phyloP scores from a whole-genome alignment of 2,113 vertebrate genomes.

The Vidua chalybeata region DNA sequence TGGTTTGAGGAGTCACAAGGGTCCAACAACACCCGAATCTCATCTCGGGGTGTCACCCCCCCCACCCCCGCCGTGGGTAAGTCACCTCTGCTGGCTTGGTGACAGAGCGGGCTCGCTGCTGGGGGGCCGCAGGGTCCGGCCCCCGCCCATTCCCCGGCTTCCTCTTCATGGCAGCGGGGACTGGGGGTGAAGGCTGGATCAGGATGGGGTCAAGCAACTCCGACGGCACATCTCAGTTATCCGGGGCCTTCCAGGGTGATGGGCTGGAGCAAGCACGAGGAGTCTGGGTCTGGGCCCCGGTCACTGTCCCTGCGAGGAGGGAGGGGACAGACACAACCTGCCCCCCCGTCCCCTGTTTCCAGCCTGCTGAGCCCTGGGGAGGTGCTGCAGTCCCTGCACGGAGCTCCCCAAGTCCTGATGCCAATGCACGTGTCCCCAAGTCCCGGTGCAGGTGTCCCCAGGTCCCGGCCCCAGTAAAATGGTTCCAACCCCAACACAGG shows the following conservation, averaged over 20 bases:
- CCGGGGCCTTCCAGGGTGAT: background rate
- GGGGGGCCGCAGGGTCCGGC: background rate
- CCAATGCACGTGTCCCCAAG: background rate
- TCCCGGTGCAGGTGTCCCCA: background rate
- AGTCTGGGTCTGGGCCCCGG: fast-evolving
- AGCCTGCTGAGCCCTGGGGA: background rate
- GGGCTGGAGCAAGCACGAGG: background rate
- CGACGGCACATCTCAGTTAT: background rate
- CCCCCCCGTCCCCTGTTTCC: background rate
- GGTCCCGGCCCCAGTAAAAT: background rate
- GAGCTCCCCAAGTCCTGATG: background rate
- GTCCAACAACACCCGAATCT: background rate
- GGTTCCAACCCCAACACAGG: background rate
- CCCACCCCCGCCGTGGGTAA: fast-evolving
- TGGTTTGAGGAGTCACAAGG: background rate
- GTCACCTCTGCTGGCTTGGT: conserved; percentile 71
- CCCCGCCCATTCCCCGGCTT: conserved; percentile 27
- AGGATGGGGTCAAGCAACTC: background rate
- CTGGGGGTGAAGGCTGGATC: background rate
- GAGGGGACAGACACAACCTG: background rate
- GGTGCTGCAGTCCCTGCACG: fast-evolving
- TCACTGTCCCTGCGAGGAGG: background rate
- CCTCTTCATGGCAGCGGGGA: conserved; percentile 63
- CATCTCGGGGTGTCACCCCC: background rate
- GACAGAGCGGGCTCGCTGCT: conserved; percentile 53